Evolutionary conservation across 2,113 vertebrate genomes (phyloP).

Genomic region (Piaya cayana): DNA sequence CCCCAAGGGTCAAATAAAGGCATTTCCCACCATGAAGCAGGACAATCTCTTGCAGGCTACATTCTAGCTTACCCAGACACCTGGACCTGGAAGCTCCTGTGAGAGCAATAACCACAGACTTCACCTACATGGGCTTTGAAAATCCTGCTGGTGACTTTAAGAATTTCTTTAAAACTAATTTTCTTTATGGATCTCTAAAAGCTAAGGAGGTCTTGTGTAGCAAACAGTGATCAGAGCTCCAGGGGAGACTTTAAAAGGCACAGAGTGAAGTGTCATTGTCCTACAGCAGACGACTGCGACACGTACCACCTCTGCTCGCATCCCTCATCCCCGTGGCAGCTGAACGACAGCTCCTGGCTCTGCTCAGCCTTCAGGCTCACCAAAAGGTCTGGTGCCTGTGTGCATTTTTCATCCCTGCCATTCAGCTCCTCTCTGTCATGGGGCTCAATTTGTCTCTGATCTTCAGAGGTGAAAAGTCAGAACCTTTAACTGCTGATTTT

Average conservation of each 20-base stretch:
- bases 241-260: not conserved
- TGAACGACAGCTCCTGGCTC: not conserved
- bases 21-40: not conserved
- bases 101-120: not conserved
- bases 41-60: not conserved
- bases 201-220: not conserved
- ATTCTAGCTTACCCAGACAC: not conserved
- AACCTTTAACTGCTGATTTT: not conserved
- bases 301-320: rapidly evolving
- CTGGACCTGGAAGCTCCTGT: not conserved
- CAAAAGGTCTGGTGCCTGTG: not conserved
- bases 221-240: not conserved
- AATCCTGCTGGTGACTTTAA: not conserved
- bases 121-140: not conserved
- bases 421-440: not conserved
- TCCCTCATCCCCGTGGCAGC: not conserved
- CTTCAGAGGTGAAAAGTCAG: not conserved
- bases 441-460: not conserved
- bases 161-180: not conserved
- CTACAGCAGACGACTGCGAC: not conserved
- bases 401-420: not conserved
- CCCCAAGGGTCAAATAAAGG: not conserved
- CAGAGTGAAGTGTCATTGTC: not conserved
- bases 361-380: not conserved
- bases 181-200: not conserved